Base-by-base conservation (phyloP, 2,113 vertebrate genomes). In the Pao palembangensis region DNA sequence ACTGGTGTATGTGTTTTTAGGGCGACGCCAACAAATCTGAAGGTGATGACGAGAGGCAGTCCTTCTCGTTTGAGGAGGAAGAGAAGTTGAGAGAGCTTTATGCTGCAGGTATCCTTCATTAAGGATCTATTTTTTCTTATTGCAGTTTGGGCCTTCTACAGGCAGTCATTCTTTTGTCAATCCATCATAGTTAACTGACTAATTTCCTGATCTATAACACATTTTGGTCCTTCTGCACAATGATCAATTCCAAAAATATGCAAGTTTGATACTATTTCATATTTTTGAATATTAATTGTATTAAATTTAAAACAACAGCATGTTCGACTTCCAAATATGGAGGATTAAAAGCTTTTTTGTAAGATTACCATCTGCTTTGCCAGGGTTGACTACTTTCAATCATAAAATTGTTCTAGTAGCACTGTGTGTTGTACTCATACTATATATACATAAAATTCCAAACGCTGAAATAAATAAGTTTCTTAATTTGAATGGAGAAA, bases 21-120 rank as follows among this genome's bases (percentile, higher is more conserved):
- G 97, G 97, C 0, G 97, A 98, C 15, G 95, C 96, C 73, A 98
- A 91, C 85, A 93, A 91, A 61, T 98, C 96, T 1, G 97, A 98
- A 65, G 76, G 90, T 0, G 95, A 96, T 0, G 95, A 98, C 19
- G 97, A 97, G 41, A 91, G 92, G 74, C 89, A 87, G 0, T 98
- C 96, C 0, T 75, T 90, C 23, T 92, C 85, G 61, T 92, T 91
- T 0, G 95, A 96, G 50, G 96, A 96, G 0, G 96, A 98, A 61
- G 93, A 96, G 81, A 95, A 95, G 82, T 57, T 95, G 48, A 91
- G 91, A 59, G 94, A 94, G 13, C 76, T 94, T 5, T 87, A 70
- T 15, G 85, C 92, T 51, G 79, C 94, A 81, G 95, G 95, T 95
- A 79, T 19, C 21, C 14, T 11, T 13, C 11, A 21, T 42, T 14